Conservation (phyloP, 2,888 invertebrate genomes). For the Anoplius nigerrimus region DNA sequence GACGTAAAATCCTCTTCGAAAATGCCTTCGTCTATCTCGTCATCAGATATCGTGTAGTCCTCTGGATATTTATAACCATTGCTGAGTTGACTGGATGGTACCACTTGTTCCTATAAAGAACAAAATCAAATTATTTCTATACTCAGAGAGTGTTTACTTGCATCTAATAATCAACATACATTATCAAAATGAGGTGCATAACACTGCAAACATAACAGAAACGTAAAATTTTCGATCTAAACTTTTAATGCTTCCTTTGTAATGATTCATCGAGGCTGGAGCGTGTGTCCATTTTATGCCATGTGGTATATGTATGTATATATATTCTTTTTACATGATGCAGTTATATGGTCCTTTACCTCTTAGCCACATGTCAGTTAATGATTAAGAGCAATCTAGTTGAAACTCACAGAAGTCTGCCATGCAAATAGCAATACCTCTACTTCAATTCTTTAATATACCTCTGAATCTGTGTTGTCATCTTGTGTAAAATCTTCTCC, state of each 20-base stretch:
- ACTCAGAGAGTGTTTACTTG: no score
- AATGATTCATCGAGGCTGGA: no score
- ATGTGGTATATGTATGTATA: no score
- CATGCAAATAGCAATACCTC: not conserved
- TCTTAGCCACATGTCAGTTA: not conserved
- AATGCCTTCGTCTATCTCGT: slow-evolving; percentile 48
- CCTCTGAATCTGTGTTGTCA: slow-evolving; percentile 37
- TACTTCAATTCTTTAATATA: slow-evolving; percentile 20
- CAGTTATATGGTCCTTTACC: not conserved
- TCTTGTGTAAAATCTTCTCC: slow-evolving; percentile 32
- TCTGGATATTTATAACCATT: slow-evolving; percentile 40
- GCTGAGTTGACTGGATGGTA: slow-evolving; percentile 49
- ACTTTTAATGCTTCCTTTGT: no score
- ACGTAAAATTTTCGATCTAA: no score
- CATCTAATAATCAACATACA: no score
- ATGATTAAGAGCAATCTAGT: slow-evolving; percentile 9
- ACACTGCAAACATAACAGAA: no score
- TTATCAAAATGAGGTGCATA: no score
- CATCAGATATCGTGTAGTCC: slow-evolving; percentile 40
- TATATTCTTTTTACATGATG: not conserved
- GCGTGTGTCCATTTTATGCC: not conserved
- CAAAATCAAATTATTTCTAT: not conserved
- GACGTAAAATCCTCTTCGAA: slow-evolving; percentile 44
- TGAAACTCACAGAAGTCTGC: not conserved
- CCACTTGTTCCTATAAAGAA: slow-evolving; percentile 50